Percentiles rank a stretch among this genome's conserved stretches.
Conservation (phyloP, 30 jellyfish, hydroid and myxozoan genomes). For the Turritopsis dohrnii region DNA sequence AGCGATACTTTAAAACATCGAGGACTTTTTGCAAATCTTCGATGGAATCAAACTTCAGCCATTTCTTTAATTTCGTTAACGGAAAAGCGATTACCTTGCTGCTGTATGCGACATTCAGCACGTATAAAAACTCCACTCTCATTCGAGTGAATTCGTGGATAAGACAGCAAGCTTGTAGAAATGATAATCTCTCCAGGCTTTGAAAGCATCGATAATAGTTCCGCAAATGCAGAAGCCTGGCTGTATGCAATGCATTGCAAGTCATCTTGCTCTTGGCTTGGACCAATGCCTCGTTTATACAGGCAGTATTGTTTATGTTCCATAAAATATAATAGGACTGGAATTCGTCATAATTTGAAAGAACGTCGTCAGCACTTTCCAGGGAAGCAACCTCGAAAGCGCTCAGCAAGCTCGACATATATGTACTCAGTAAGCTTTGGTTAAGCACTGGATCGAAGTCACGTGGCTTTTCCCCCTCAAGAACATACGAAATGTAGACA, state of each 20-base stretch:
- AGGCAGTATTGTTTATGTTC: neutral
- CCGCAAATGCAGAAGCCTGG: neutral
- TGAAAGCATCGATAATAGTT: slow-evolving; percentile 27
- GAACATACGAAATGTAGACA: slow-evolving; percentile 32
- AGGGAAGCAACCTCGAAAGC: slow-evolving; percentile 11
- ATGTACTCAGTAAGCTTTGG: slow-evolving; percentile 10
- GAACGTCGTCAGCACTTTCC: neutral
- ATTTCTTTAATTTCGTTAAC: neutral
- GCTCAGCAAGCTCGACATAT: slow-evolving; percentile 15
- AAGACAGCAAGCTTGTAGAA: slow-evolving; percentile 29
- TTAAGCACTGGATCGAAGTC: slow-evolving; percentile 32
- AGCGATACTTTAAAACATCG: neutral
- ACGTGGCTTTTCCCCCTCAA: neutral
- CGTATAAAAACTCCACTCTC: slow-evolving; percentile 16
- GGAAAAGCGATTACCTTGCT: slow-evolving; percentile 18
- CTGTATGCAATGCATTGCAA: neutral
- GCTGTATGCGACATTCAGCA: slow-evolving; percentile 21
- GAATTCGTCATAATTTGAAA: slow-evolving; percentile 7
- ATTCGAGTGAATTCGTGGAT: neutral
- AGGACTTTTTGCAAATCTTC: slow-evolving; percentile 1
- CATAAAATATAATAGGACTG: slow-evolving; percentile 21
- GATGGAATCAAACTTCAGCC: slow-evolving; percentile 29
- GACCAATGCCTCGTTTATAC: neutral
- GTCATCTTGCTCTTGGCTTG: neutral
- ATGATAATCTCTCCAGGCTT: neutral